phyloP scores from a whole-genome alignment of 2,113 vertebrate genomes.

The Spea multiplicata region DNA sequence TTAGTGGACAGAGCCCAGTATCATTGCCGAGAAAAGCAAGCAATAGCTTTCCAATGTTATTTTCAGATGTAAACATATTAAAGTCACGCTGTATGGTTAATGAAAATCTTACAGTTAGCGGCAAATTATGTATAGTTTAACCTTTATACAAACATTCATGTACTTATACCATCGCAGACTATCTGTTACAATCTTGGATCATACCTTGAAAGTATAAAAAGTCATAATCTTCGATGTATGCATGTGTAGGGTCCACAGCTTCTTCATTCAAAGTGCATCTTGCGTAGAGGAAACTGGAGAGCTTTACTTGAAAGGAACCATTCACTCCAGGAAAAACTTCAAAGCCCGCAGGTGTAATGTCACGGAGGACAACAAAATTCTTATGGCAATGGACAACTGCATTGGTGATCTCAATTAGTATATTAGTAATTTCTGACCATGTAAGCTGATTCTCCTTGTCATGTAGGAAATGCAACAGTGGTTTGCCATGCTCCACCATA shows the following conservation, averaged over 20 bases:
- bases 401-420: constrained; percentile 20
- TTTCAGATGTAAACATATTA: too few species aligned
- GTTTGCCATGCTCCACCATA: constrained; percentile 29
- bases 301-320: constrained; percentile 17
- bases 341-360: constrained; percentile 42
- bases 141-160: too few species aligned
- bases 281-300: constrained; percentile 34
- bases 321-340: neutral
- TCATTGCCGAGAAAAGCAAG: too few species aligned
- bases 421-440: constrained; percentile 7
- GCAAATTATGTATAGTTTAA: too few species aligned
- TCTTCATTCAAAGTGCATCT: constrained; percentile 1
- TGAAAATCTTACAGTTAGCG: too few species aligned
- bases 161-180: too few species aligned
- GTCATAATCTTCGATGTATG: neutral
- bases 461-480: constrained; percentile 27
- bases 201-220: neutral
- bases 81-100: too few species aligned
- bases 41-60: too few species aligned
- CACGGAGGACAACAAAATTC: constrained; percentile 20
- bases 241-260: constrained; percentile 1
- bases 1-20: too few species aligned
- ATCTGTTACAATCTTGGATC: neutral
- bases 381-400: constrained; percentile 17
- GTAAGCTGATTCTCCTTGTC: constrained; percentile 31